Evolutionary conservation across 1,140 invertebrate genomes (phyloP), one percentile per base, ranked within the genome.

Genomic region (Sycophila sp.): DNA sequence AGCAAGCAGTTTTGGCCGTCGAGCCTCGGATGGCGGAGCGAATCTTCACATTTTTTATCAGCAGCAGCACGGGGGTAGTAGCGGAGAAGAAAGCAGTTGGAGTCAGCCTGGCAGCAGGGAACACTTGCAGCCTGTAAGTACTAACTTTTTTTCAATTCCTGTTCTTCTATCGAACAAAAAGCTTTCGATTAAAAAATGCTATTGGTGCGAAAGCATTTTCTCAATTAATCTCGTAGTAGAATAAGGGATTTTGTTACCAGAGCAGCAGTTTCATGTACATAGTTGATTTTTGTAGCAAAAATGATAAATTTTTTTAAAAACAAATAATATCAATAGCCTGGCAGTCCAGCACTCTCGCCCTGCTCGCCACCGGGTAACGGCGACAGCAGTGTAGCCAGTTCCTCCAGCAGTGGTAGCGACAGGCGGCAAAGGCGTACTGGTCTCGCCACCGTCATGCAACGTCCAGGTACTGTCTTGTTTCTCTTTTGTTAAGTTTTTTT

Each of bases 11-110:
- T 94, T 97, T 87, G 95, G 94, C 45, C 88, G 97, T 62, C 90
- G 97, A 78, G 97, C 97, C 55, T 98, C 96, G 6, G 97, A 99
- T 87, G 97, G 97, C 76, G 96, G 97, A 59, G 96, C 96, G 45
- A 97, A 98, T 88, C 90, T 97, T 38, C 92, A 94, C 73, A 91
- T 92, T 76, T 92, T 90, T 77, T 93, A 91, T 81, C 91, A 90
- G 77, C 89, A 88, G 73, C 81, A 81, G 22, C 81, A 83, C 19
- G 79, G 81, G 19, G 84, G 76, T 77, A 79, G 76, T 51, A 77
- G 76, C 45, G 81, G 77, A 60, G 83, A 88, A 78, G 81, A 88
- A 73, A 83, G 86, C 69, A 82, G 85, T n/a, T 87, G 87, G 83
- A 91, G 89, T 83, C 89, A 91, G 74, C 89, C 90, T 55, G 90